Conservation (phyloP, 2,113 vertebrate genomes). For the Sander vitreus region DNA sequence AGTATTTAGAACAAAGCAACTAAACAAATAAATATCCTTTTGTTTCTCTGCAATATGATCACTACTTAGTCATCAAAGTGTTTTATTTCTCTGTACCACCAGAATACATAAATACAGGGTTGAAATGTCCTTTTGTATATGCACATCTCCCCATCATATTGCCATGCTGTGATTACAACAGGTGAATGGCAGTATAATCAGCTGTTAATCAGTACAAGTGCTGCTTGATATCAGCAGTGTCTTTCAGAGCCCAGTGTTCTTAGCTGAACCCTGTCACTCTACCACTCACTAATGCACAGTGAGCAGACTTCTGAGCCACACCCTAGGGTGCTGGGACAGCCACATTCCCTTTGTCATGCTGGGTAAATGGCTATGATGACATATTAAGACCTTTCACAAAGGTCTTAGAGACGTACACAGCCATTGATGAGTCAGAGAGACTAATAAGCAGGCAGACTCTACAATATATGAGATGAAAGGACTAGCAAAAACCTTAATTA, state of each 20-base stretch:
- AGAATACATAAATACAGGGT: neutral
- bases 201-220: too few relatives aligned
- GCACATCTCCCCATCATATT: neutral
- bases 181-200: neutral
- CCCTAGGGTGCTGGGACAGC: conserved; percentile 14
- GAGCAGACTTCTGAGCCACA: conserved; percentile 21
- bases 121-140: neutral
- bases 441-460: conserved; percentile 13
- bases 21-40: too few relatives aligned
- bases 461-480: conserved; percentile 1
- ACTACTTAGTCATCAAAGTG: neutral
- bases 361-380: conserved; percentile 39
- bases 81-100: neutral
- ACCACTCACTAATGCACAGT: conserved; percentile 9
- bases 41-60: neutral
- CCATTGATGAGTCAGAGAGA: conserved; percentile 29
- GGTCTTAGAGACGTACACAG: conserved; percentile 18
- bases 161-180: neutral
- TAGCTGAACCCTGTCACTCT: conserved; percentile 19
- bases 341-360: conserved; percentile 16
- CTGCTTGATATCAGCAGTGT: conserved; percentile 28
- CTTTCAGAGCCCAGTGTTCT: conserved; percentile 4
- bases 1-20: neutral
- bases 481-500: neutral
- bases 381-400: conserved; percentile 61